Evolutionary conservation across 2,888 invertebrate genomes (phyloP).

Genomic region (Digitonthophagus gazella): DNA sequence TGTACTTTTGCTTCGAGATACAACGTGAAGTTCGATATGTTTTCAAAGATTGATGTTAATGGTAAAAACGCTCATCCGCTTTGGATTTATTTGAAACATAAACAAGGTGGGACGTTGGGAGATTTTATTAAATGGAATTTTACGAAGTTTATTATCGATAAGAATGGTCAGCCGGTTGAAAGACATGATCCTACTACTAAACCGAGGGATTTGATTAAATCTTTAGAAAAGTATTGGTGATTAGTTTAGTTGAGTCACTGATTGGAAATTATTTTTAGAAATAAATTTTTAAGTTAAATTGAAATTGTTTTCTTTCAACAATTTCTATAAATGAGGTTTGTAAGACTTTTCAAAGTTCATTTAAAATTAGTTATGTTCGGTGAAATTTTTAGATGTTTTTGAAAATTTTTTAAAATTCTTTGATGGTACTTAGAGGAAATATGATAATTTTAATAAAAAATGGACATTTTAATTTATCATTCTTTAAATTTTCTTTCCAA

Average conservation of each 20-base stretch:
- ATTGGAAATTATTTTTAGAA: neutral
- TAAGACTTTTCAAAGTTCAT: too few species aligned
- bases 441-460: too few species aligned
- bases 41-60: constrained; percentile 71
- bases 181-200: constrained; percentile 57
- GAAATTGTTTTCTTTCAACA: too few species aligned
- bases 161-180: constrained; percentile 67
- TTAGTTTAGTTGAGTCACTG: too few species aligned
- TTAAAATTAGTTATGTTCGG: too few species aligned
- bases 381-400: too few species aligned
- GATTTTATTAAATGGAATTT: constrained; percentile 87
- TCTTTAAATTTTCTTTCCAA: too few species aligned
- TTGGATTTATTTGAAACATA: constrained; percentile 65
- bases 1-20: constrained; percentile 61
- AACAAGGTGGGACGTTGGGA: constrained; percentile 54
- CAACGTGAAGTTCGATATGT: constrained; percentile 69
- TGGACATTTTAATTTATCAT: too few species aligned
- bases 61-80: constrained; percentile 65
- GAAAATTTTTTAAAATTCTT: too few species aligned
- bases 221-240: constrained; percentile 20
- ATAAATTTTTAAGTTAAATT: too few species aligned
- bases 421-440: too few species aligned
- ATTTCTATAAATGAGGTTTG: too few species aligned
- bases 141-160: constrained; percentile 80
- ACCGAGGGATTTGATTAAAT: constrained; percentile 19